Percentiles rank a stretch among this genome's conserved stretches.
These are phyloP conservation scores for Lasioglossum vierecki DNA, from an alignment of 2,888 invertebrate species.

Conservation along the genomic window DNA sequence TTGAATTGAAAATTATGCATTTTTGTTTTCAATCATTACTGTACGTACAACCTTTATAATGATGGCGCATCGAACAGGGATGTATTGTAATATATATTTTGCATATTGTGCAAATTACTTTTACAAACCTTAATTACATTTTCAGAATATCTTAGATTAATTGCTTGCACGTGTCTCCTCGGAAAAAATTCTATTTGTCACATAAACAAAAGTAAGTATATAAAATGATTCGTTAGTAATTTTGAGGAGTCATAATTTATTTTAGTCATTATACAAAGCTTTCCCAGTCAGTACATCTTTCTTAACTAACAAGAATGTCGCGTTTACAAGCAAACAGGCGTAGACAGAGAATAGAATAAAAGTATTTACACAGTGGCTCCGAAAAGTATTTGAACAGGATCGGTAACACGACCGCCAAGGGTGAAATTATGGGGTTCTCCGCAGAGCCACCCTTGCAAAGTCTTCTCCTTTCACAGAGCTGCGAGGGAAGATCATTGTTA, in stretches of 20 bases:
- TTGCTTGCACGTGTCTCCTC: not conserved
- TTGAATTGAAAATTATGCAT: too few relatives aligned
- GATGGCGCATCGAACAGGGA: not conserved
- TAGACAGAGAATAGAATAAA: not conserved
- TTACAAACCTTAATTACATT: not conserved
- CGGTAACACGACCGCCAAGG: not conserved
- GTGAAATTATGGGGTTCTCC: not conserved
- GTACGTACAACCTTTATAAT: not conserved
- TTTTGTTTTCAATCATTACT: not conserved
- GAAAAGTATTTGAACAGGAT: not conserved
- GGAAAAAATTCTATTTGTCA: too few relatives aligned
- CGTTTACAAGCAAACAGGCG: too few relatives aligned
- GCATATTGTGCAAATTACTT: not conserved
- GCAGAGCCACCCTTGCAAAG: not conserved
- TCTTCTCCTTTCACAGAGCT: not conserved
- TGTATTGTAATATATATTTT: not conserved
- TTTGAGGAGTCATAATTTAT: too few relatives aligned
- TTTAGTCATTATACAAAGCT: too few relatives aligned
- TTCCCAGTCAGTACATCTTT: too few relatives aligned
- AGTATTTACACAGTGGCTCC: not conserved
- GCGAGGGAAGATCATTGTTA: slow-evolving; percentile 20
- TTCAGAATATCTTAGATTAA: not conserved
- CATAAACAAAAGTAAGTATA: too few relatives aligned
- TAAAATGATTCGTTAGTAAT: too few relatives aligned
- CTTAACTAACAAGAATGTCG: too few relatives aligned